Conservation (phyloP, 1,140 invertebrate species). For the Neelides sp. region DNA sequence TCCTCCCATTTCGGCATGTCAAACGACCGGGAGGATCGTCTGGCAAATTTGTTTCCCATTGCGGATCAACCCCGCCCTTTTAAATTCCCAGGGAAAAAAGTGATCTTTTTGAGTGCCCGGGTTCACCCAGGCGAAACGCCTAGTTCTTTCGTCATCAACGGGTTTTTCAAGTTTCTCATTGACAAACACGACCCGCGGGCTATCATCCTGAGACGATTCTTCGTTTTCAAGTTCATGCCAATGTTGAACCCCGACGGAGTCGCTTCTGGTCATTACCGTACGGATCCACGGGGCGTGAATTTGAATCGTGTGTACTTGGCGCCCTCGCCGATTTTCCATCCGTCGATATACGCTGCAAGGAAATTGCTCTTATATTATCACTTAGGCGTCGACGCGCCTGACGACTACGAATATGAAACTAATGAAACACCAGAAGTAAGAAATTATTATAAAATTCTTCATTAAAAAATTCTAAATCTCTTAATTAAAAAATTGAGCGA, state of each 20-base stretch:
- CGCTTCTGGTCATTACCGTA: conserved; percentile 69
- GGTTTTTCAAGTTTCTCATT: conserved; percentile 66
- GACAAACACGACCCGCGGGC: conserved; percentile 56
- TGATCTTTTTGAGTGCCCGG: conserved; percentile 73
- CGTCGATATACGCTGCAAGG: conserved; percentile 68
- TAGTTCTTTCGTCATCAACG: conserved; percentile 85
- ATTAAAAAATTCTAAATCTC: too few relatives aligned
- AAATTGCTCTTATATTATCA: conserved; percentile 55
- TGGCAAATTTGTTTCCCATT: conserved; percentile 66
- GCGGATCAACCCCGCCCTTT: conserved; percentile 50
- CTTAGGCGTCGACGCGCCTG: conserved; percentile 21
- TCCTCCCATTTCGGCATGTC: conserved; percentile 67
- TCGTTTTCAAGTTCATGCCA: conserved; percentile 84
- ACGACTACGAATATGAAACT: conserved; percentile 14
- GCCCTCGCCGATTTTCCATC: conserved; percentile 60
- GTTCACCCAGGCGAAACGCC: conserved; percentile 92
- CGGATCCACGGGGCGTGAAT: conserved; percentile 78
- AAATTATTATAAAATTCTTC: too few relatives aligned
- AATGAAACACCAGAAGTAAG: neutral
- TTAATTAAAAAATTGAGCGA: too few relatives aligned
- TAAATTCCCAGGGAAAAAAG: conserved; percentile 60
- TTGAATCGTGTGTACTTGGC: conserved; percentile 72
- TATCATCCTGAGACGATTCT: conserved; percentile 54
- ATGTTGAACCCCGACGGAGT: conserved; percentile 90
- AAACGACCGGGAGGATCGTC: conserved; percentile 50